phyloP scores from a whole-genome alignment of 2,888 invertebrate genomes.

The Limulus polyphemus region DNA sequence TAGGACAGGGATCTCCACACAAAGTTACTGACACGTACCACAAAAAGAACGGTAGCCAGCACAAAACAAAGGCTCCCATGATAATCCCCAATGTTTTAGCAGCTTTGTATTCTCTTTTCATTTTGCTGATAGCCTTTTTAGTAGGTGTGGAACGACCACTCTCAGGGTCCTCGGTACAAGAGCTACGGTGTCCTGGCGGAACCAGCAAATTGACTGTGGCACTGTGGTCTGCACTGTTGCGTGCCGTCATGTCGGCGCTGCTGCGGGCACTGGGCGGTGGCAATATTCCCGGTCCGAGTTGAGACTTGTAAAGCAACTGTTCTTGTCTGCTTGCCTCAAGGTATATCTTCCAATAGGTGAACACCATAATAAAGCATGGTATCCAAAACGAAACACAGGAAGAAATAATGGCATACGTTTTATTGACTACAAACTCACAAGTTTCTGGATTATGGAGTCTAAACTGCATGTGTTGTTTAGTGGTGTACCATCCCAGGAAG shows the following conservation, averaged over 20 bases:
- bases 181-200: slow-evolving; percentile 23
- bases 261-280: slow-evolving; percentile 15
- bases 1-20: slow-evolving; percentile 43
- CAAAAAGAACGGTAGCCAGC: slow-evolving; percentile 92
- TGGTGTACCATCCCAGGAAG: slow-evolving; percentile 89
- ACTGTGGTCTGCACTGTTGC: neutral
- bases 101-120: slow-evolving; percentile 41
- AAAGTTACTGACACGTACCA: slow-evolving; percentile 54
- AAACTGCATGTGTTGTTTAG: slow-evolving; percentile 51
- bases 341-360: slow-evolving; percentile 78
- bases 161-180: slow-evolving; percentile 48
- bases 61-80: slow-evolving; percentile 91
- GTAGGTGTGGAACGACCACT: slow-evolving; percentile 56
- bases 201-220: slow-evolving; percentile 8
- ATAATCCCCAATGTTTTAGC: slow-evolving; percentile 92
- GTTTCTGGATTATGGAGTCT: slow-evolving; percentile 49
- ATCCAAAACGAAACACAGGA: slow-evolving; percentile 91
- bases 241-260: slow-evolving; percentile 19
- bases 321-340: slow-evolving; percentile 80
- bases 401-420: slow-evolving; percentile 71
- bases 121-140: slow-evolving; percentile 76
- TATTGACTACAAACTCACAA: slow-evolving; percentile 75
- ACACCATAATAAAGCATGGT: slow-evolving; percentile 84
- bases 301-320: slow-evolving; percentile 60
- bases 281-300: slow-evolving; percentile 30